A percentile compares a stretch with the other conserved stretches of the same genome.
phyloP scores from a whole-genome alignment of 2,113 vertebrate genomes.

The Circaetus cinerascens region DNA sequence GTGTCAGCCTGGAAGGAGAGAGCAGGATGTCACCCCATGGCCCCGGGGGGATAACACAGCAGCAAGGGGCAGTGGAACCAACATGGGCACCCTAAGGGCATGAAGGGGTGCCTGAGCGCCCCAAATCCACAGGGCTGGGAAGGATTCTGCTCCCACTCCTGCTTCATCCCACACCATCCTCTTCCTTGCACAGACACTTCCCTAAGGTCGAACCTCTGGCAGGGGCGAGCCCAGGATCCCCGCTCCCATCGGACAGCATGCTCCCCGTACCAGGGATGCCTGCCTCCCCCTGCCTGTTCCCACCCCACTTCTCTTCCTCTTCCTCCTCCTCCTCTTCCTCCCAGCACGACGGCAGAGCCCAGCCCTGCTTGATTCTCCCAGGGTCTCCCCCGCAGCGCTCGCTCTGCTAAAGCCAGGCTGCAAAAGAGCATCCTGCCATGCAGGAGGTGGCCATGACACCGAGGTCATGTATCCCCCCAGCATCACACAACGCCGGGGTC shows the following conservation, averaged over 20 bases:
- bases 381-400: accelerated
- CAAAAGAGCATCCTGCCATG: not conserved
- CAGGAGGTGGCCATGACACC: not conserved
- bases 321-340: not conserved
- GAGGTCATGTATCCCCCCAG: not conserved
- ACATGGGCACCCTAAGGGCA: accelerated
- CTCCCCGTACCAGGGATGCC: accelerated
- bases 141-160: not conserved
- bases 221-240: not conserved
- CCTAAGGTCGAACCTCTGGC: not conserved
- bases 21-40: not conserved
- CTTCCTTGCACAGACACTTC: not conserved
- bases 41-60: not conserved
- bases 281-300: not conserved
- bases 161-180: not conserved
- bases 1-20: slow-evolving; percentile 74
- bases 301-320: not conserved
- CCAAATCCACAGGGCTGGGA: not conserved
- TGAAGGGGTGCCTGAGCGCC: not conserved
- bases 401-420: not conserved
- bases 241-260: not conserved
- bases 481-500: not conserved
- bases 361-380: not conserved
- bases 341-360: not conserved
- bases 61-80: not conserved